phyloP scores from a whole-genome alignment of 2,113 vertebrate genomes.

The Xyrauchen texanus region DNA sequence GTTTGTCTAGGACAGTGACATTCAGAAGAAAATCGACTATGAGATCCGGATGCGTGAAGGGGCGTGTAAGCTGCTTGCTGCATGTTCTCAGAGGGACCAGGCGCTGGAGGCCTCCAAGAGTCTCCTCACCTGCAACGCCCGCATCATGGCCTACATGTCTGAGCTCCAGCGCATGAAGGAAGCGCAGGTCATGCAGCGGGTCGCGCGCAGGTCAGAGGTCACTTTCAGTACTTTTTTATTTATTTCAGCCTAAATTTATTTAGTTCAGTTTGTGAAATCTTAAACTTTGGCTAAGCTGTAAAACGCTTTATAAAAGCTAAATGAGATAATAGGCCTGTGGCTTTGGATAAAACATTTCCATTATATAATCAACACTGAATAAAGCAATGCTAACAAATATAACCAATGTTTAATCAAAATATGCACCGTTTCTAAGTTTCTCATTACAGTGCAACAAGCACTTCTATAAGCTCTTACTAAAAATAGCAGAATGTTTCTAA shows the following conservation, averaged over 20 bases:
- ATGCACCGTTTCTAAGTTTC: background rate
- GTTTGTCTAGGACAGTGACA: slow-evolving; percentile 83
- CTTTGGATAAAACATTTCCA: background rate
- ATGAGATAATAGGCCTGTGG: background rate
- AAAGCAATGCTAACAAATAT: no score
- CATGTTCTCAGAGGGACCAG: slow-evolving; percentile 88
- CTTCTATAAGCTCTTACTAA: background rate
- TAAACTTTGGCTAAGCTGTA: background rate
- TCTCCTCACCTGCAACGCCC: slow-evolving; percentile 86
- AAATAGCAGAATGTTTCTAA: background rate
- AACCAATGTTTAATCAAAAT: background rate
- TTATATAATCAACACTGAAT: no score
- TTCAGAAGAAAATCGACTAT: slow-evolving; percentile 91
- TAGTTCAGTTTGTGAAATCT: no score
- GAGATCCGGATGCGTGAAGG: slow-evolving; percentile 94
- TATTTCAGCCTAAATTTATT: no score
- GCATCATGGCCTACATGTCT: slow-evolving; percentile 90
- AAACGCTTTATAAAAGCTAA: background rate
- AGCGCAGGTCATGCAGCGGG: slow-evolving; percentile 85
- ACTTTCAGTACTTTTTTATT: no score
- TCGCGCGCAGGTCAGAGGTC: slow-evolving; percentile 74
- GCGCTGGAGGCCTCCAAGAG: slow-evolving; percentile 89
- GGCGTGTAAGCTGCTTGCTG: slow-evolving; percentile 87
- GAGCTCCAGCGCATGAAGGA: slow-evolving; percentile 92
- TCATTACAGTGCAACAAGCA: no score